Evolutionary conservation across 2,797 vertebrate species (phyloP), one percentile per base, ranked within the genome.

Genomic region (Acanthurus lineatus): DNA sequence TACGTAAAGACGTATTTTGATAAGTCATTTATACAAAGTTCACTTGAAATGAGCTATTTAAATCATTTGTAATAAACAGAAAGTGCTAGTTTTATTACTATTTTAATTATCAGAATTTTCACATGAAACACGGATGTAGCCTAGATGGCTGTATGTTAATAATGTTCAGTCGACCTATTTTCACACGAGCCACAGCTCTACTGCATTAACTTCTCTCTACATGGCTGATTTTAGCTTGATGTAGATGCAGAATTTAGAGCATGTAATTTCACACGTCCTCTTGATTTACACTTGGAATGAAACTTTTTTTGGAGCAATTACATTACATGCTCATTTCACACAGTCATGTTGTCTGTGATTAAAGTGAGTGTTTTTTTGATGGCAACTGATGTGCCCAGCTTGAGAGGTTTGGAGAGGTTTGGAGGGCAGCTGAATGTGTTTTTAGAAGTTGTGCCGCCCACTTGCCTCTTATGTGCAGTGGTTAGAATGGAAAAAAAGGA

Each of bases 171-270:
- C 76, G 58, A 19, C 28, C 62, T 53, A 20, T 35, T 63, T 82
- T 52, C 65, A 48, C 35, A 9, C 45, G 22, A 62, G 38, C 49
- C 48, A 22, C 25, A 62, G 60, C 56, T 76, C 56, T 19, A 38
- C 58, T 7, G 49, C 72, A 73, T 88, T 76, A 63, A 65, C 65
- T 61, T 47, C 69, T 63, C 52, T 53, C 44, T 11, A 15, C 15
- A 45, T 4, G 15, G 47, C 76, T 60, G 69, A 54, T 51, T 84
- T 86, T 66, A 81, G 73, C 89, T 81, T 87, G 83, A 89, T 32
- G 28, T 78, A 83, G 83, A 83, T 87, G 79, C 73, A 76, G 82
- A 90, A 91, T 93, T 78, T 88, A 80, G 79, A 91, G 83, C 89
- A 54, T 89, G 86, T 86, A 20, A 91, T 92, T 91, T 84, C 71